Percentiles rank a stretch among this genome's conserved stretches.
These are phyloP conservation scores for Tipula helvola DNA, from an alignment of 2,888 invertebrate species.

Conservation along the genomic window DNA sequence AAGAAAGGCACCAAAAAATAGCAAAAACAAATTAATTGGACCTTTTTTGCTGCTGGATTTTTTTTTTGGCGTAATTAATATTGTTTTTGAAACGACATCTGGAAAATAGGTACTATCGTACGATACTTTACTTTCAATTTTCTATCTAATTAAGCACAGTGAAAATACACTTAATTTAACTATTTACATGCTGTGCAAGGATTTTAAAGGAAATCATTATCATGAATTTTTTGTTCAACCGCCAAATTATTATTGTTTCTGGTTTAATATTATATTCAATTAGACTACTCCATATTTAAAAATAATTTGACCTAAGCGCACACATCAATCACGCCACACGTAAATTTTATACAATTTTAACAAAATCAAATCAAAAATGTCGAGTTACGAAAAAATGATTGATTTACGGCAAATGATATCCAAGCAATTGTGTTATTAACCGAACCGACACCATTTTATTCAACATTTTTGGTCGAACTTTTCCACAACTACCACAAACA, in stretches of 20 bases:
- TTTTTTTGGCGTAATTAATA: neutral
- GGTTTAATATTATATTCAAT: neutral
- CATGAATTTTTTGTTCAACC: neutral
- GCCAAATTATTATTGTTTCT: neutral
- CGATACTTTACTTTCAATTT: neutral
- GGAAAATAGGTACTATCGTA: neutral
- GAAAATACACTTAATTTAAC: neutral
- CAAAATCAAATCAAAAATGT: neutral
- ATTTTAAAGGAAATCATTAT: neutral
- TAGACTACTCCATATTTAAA: neutral
- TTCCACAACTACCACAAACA: neutral
- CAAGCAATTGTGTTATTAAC: neutral
- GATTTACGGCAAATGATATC: neutral
- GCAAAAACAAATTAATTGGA: neutral
- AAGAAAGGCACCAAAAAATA: neutral
- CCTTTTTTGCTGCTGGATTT: neutral
- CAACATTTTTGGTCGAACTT: neutral
- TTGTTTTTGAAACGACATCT: neutral
- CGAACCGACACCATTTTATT: neutral
- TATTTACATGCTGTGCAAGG: neutral
- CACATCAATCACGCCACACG: neutral
- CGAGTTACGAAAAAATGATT: neutral
- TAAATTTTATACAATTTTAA: neutral
- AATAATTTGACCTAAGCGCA: neutral
- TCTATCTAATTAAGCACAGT: neutral